Evolutionary conservation across 1,140 invertebrate genomes (phyloP), one percentile per base, ranked within the genome.

Genomic region (Periplaneta americana): DNA sequence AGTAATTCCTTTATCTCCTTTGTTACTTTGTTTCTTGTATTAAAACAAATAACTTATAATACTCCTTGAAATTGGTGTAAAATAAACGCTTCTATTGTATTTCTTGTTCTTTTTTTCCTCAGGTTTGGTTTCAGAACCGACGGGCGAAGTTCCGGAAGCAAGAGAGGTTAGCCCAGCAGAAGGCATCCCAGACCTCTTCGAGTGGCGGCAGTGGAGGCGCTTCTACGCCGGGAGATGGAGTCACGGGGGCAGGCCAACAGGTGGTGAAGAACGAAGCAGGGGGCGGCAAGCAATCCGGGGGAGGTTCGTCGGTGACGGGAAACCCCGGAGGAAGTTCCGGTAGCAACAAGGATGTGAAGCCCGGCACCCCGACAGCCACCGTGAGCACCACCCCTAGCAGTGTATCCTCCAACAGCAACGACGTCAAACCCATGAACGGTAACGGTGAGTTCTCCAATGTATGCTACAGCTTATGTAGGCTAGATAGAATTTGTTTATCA

Each of bases 71-170:
- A n/a, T n/a, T n/a, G n/a, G n/a, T n/a, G n/a, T n/a, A n/a, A n/a
- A n/a, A n/a, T n/a, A n/a, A n/a, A n/a, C n/a, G n/a, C n/a, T n/a
- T n/a, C n/a, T n/a, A n/a, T n/a, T n/a, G n/a, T n/a, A n/a, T n/a
- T n/a, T n/a, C n/a, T n/a, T n/a, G n/a, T n/a, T n/a, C n/a, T n/a
- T n/a, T n/a, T n/a, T n/a, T n/a, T n/a, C n/a, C n/a, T n/a, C 90
- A 98, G 96, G 96, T 98, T 0, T 98, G 97, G 97, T 98, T 98
- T 87, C 97, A 98, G 90, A 98, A 98, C 86, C 89, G 97, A 75
- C 90, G 97, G 57, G 96, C 96, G 1, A 98, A 98, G 88, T 97
- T 97, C 86, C 91, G 97, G 32, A 98, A 98, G 89, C 97, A 98
- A 86, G 97, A 98, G 88, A 89, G 95, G 31, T 86, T 96, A 75